Evolutionary conservation across 2,797 vertebrate species (phyloP).

Genomic region (Alectoris magna): DNA sequence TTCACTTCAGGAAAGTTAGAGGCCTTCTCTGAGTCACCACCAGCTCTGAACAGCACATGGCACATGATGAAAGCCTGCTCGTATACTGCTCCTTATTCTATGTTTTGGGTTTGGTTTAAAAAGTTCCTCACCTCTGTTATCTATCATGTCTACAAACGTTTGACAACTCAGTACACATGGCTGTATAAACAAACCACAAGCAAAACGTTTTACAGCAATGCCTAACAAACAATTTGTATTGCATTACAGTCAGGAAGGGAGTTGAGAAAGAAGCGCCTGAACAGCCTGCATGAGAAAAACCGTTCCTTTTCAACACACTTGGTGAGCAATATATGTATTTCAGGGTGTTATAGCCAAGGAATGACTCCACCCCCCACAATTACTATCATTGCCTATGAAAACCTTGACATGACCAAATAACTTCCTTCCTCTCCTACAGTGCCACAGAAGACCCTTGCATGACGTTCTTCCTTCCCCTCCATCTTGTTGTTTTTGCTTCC

Average conservation of each 20-base stretch:
- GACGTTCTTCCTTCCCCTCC: background rate
- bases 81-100: background rate
- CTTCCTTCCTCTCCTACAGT: background rate
- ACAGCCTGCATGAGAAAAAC: background rate
- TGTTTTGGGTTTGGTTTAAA: background rate
- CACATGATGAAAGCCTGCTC: background rate
- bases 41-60: background rate
- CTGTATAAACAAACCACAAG: background rate
- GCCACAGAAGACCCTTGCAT: background rate
- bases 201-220: background rate
- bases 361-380: background rate
- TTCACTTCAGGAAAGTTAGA: background rate
- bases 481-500: background rate
- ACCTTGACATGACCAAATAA: background rate
- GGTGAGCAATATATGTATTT: background rate
- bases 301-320: background rate
- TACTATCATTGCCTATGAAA: background rate
- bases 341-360: background rate
- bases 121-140: background rate
- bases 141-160: background rate
- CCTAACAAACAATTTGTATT: background rate
- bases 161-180: background rate
- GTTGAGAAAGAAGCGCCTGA: background rate
- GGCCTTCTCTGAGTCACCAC: background rate
- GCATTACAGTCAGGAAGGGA: background rate